Evolutionary conservation across 2,888 invertebrate genomes (phyloP).

Genomic region (Actias luna): DNA sequence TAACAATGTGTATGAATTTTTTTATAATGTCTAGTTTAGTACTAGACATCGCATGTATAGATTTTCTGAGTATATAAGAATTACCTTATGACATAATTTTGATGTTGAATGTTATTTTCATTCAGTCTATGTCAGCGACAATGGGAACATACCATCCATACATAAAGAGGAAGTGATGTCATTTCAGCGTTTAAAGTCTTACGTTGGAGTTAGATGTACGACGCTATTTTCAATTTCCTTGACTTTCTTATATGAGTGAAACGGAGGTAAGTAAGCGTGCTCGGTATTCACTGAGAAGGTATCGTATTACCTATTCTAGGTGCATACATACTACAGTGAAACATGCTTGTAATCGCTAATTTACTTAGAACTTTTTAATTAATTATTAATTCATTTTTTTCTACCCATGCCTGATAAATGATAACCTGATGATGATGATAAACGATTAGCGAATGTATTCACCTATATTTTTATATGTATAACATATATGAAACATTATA

Average conservation of each 20-base stretch:
- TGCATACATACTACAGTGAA: background rate
- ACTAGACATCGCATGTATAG: too few relatives aligned
- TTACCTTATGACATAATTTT: background rate
- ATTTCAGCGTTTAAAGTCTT: background rate
- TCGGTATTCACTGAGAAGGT: constrained; percentile 53
- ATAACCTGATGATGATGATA: too few relatives aligned
- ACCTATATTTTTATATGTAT: too few relatives aligned
- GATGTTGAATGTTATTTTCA: background rate
- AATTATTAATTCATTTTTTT: too few relatives aligned
- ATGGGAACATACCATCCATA: background rate
- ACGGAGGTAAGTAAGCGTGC: constrained; percentile 49
- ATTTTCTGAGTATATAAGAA: too few relatives aligned
- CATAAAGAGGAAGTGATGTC: constrained; percentile 12
- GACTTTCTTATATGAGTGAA: constrained; percentile 66
- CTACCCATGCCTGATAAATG: too few relatives aligned
- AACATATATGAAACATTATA: too few relatives aligned
- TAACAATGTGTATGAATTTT: too few relatives aligned
- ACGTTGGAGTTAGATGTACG: background rate
- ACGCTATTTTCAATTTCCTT: constrained; percentile 42
- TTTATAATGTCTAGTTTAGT: too few relatives aligned
- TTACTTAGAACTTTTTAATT: too few relatives aligned
- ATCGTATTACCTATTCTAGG: constrained; percentile 44
- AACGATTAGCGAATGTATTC: too few relatives aligned
- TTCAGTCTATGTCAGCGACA: background rate
- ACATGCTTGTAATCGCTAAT: too few relatives aligned